Evolutionary conservation across 1,140 invertebrate genomes (phyloP), one percentile per base, ranked within the genome.

Genomic region (Protaetia brevitarsis): DNA sequence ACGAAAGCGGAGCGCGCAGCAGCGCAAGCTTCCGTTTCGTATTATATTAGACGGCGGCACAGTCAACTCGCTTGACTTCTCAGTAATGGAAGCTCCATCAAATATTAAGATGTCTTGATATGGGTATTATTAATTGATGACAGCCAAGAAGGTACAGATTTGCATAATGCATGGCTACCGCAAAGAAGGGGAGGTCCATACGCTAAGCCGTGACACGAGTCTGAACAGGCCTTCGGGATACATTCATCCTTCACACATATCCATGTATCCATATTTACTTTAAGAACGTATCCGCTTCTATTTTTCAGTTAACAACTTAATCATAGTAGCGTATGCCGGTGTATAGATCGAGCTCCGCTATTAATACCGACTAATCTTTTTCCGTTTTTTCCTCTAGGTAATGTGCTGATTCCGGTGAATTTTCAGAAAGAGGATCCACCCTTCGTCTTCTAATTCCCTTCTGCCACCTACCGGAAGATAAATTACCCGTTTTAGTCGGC

Each of bases 121-220:
- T 72, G 75, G 76, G 72, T 74, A 71, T 80, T 79, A 80, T 80
- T 80, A 80, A 80, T 80, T 80, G 79, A 79, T 79, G 77, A 76
- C 75, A 78, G 73, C 66, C 68, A 63, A 75, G 76, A 69, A 74
- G 69, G 70, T 68, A 70, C 59, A 65, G 73, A 74, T 73, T 67
- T 79, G 75, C 76, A 79, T 78, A 75, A 78, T 78, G 70, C 69
- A 79, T 70, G 62, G 36, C 57, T 6, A 62, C 27, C 57, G 28
- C 11, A 45, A 59, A 59, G 57, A 31, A 59, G 57, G 57, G 57
- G 26, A 59, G 19, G 41, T 19, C 41, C 41, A 23, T 51, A 51
- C 21, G 41, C 19, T 26, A 51, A 65, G 56, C 59, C 64, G 51
- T 65, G 51, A 59, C 64, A 58, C 51, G 57, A 41, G 64, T 30